Evolutionary conservation across 2,113 vertebrate species (phyloP).

Genomic region (Dicentrarchus labrax): DNA sequence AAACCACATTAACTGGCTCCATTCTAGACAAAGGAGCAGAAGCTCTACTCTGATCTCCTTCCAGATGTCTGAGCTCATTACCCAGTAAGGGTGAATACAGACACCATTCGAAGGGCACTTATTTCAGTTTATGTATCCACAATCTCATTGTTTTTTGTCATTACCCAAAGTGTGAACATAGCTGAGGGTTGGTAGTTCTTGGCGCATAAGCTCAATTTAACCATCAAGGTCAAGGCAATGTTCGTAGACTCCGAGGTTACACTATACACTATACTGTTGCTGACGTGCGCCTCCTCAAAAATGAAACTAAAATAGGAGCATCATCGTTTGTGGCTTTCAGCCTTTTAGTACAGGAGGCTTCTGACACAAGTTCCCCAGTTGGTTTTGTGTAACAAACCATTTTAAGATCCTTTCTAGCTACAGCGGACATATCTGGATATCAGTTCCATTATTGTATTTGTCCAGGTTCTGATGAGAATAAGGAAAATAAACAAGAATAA

Average conservation of each 20-base stretch:
- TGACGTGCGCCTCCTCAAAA: neutral
- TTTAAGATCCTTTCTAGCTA: neutral
- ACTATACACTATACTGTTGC: no score
- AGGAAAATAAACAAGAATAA: neutral
- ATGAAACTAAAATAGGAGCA: neutral
- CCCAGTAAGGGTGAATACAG: neutral
- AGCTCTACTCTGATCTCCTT: neutral
- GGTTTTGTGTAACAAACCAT: no score
- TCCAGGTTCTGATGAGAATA: neutral
- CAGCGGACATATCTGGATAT: neutral
- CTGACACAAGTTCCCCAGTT: no score
- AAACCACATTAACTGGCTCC: neutral
- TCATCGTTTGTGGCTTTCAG: no score
- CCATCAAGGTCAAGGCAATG: no score
- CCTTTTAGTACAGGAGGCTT: no score
- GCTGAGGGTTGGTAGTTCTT: neutral
- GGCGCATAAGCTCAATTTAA: neutral
- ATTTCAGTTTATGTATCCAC: no score
- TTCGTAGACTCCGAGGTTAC: neutral
- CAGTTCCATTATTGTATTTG: neutral
- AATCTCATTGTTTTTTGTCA: neutral
- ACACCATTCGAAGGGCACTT: neutral
- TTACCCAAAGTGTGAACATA: neutral
- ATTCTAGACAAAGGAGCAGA: neutral
- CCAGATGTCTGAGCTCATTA: neutral